Evolutionary conservation across 1,140 invertebrate species (phyloP), one percentile per base, ranked within the genome.

Genomic region (Zaprionus ghesquierei): DNA sequence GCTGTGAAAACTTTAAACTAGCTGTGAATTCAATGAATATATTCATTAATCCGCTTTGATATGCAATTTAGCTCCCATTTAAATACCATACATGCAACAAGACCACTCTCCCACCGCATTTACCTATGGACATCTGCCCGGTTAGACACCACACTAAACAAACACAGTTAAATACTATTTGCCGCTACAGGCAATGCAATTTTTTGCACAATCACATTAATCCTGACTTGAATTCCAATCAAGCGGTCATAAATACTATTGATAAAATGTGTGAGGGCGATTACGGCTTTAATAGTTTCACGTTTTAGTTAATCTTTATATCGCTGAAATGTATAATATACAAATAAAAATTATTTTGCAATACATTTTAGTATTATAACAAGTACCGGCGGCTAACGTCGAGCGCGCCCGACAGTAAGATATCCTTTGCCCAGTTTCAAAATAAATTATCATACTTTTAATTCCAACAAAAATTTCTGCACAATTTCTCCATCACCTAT

Each of bases 31-130:
- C 84, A 89, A 82, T 87, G 82, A 87, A 87, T 87, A 82, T 87
- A 87, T 87, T 87, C 82, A 87, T 87, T 87, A 87, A 79, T 87
- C 89, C 73, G 72, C 82, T 87, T 87, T 87, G 82, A 87, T 87
- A 87, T 87, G 82, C 82, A 87, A 72, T 82, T 66, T 64, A 72
- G 61, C 70, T 71, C 68, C 61, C 69, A 62, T 49, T 49, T 20
- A 59, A 53, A 63, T 55, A 22, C 61, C 68, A 15, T n/a, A 41
- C 35, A 15, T 61, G 12, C 15, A 13, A 3, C 0, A n/a, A n/a
- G n/a, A n/a, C 22, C 58, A n/a, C 58, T 23, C 5, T 50, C 0
- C 3, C 6, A 8, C 27, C 27, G 3, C 18, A n/a, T n/a, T n/a
- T n/a, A n/a, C 41, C 20, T 13, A 31, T 15, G 2, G 13, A 10